Evolutionary conservation across 2,797 vertebrate genomes (phyloP), one percentile per base, ranked within the genome.

Genomic region (Mycteria americana): DNA sequence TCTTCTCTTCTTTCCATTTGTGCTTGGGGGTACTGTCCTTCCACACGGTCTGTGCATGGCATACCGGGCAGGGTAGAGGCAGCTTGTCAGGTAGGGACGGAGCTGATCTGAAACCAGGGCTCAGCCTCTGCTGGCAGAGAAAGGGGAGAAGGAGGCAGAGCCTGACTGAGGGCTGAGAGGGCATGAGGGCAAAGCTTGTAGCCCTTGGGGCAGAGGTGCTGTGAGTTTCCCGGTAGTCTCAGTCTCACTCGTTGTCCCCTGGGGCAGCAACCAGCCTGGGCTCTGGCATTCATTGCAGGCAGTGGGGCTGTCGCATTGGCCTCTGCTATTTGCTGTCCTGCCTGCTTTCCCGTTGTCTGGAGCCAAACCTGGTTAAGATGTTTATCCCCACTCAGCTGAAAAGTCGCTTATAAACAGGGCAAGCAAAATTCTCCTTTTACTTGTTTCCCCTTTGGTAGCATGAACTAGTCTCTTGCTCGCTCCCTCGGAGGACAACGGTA

Each of bases 31-130:
- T 45, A n/a, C 14, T 1, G 2, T 51, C 21, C 43, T 78, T 65
- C n/a, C 41, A 48, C 28, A 3, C 1, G 35, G 35, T 16, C 45
- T 5, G 0, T 23, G 28, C 4, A 1, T 5, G 46, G 39, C 4
- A 3, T 11, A 31, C 33, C 7, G 15, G 35, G 45, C 21, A 68
- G 27, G 18, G 12, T 19, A 2, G 3, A 54, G 59, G 27, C 23
- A 60, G 15, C 4, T 85, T 72, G 33, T 48, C 21, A 60, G 70
- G 46, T 31, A 67, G 14, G n/a, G 53, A n/a, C 18, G 19, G 30
- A 68, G 19, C 11, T 67, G 53, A n/a, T 56, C 31, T 88, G 73
- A 64, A 92, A 84, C 5, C 30, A 43, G 56, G 41, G 39, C 41
- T 83, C 73, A 84, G 28, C 15, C 48, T 48, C 53, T 64, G 27